Evolutionary conservation across 2,113 vertebrate genomes (phyloP).

Genomic region (Ophthalmolycus amberensis): DNA sequence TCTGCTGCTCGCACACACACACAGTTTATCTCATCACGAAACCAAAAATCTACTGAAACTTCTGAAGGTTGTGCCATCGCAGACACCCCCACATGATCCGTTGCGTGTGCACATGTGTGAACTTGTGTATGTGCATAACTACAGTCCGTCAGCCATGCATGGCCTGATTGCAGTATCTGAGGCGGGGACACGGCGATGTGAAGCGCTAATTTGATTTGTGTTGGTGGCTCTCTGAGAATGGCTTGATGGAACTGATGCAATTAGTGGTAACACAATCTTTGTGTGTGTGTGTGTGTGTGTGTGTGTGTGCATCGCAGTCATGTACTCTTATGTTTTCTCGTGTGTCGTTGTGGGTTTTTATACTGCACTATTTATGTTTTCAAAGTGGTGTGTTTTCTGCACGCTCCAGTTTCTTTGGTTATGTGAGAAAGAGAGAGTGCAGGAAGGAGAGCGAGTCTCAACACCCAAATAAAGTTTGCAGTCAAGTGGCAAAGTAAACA

Average conservation of each 20-base stretch:
- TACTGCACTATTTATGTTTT: conserved; percentile 8
- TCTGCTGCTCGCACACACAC: conserved; percentile 42
- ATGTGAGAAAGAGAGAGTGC: conserved; percentile 22
- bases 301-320: not conserved
- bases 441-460: not conserved
- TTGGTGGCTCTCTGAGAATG: conserved; percentile 68
- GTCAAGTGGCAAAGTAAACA: conserved; percentile 63
- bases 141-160: conserved; percentile 48
- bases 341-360: conserved; percentile 20
- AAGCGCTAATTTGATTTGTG: conserved; percentile 77
- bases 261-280: conserved; percentile 73
- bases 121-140: conserved; percentile 41
- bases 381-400: conserved; percentile 29
- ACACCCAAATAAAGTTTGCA: conserved; percentile 48
- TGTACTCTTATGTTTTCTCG: conserved; percentile 13
- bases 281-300: conserved; percentile 3
- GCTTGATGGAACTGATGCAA: conserved; percentile 76
- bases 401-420: conserved; percentile 26
- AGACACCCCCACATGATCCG: conserved; percentile 40
- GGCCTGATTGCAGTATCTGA: conserved; percentile 73
- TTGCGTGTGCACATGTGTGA: conserved; percentile 19
- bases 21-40: conserved; percentile 63
- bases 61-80: conserved; percentile 49
- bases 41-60: conserved; percentile 54
- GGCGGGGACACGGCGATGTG: conserved; percentile 61